These are phyloP conservation scores for Sus scrofa DNA, from an alignment of 2,113 vertebrate species.

Conservation along the genomic window DNA sequence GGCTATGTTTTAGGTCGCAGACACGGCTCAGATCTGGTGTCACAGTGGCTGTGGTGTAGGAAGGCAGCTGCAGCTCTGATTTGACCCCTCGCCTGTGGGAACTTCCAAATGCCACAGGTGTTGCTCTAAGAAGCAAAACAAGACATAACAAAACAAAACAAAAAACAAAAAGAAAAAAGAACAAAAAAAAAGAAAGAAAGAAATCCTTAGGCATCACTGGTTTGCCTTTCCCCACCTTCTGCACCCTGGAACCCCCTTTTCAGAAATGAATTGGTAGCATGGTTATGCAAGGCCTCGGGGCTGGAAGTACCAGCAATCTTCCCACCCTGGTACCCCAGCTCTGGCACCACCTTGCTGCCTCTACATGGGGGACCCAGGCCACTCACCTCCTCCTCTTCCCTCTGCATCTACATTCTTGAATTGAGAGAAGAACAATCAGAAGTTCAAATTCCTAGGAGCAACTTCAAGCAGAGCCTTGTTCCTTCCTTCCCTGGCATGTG, in stretches of 20 bases:
- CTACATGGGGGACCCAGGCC: accelerated
- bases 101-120: too few relatives aligned
- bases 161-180: too few relatives aligned
- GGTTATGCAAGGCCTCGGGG: not conserved
- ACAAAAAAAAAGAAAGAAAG: not conserved
- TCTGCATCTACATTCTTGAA: not conserved
- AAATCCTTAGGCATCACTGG: accelerated
- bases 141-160: too few relatives aligned
- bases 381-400: not conserved
- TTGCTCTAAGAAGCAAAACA: too few relatives aligned
- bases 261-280: not conserved
- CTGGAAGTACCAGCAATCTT: not conserved
- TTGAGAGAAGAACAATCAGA: not conserved
- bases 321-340: too few relatives aligned
- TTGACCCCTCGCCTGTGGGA: too few relatives aligned
- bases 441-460: not conserved
- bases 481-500: not conserved
- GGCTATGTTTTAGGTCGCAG: too few relatives aligned
- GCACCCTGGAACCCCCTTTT: accelerated
- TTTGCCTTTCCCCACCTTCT: too few relatives aligned
- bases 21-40: too few relatives aligned
- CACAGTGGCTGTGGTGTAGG: too few relatives aligned
- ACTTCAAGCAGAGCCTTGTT: accelerated
- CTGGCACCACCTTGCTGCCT: too few relatives aligned
- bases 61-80: too few relatives aligned